Evolutionary conservation across 2,888 invertebrate species (phyloP).

Genomic region (Dysmachus trigonus): DNA sequence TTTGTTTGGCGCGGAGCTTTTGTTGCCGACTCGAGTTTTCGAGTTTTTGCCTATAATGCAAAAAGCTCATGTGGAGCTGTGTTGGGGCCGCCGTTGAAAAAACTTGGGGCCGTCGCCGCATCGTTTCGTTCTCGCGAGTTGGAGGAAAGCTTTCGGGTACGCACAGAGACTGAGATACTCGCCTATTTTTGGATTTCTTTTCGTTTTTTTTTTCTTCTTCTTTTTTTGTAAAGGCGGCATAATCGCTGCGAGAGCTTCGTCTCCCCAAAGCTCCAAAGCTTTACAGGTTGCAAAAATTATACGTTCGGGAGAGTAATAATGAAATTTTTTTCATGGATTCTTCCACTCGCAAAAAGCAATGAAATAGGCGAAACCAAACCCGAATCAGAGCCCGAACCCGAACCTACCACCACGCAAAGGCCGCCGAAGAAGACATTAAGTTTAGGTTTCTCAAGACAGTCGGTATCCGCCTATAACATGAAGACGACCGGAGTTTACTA

Average conservation of each 20-base stretch:
- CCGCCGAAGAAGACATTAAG: slow-evolving; percentile 6
- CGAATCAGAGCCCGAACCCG: too few species aligned
- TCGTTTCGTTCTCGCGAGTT: not conserved
- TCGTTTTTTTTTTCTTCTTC: too few species aligned
- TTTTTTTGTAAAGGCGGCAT: not conserved
- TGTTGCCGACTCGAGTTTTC: slow-evolving; percentile 33
- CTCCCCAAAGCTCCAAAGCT: not conserved
- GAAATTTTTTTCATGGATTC: not conserved
- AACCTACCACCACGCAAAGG: slow-evolving; percentile 7
- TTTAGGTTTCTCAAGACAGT: slow-evolving; percentile 35
- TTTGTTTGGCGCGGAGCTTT: not conserved
- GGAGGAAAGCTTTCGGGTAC: not conserved
- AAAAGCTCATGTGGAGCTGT: not conserved
- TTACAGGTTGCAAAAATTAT: slow-evolving; percentile 10
- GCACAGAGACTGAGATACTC: not conserved
- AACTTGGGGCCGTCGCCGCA: not conserved
- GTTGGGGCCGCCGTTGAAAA: not conserved
- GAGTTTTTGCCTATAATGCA: not conserved
- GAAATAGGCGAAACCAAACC: slow-evolving; percentile 7
- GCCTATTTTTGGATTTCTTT: not conserved
- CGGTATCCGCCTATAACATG: slow-evolving; percentile 50
- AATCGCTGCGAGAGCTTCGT: not conserved
- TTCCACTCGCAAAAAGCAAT: not conserved
- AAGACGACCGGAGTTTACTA: slow-evolving; percentile 44
- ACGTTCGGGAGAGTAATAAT: not conserved